phyloP scores from a whole-genome alignment of 1,140 invertebrate genomes.

The Drosophila nigrodunni region DNA sequence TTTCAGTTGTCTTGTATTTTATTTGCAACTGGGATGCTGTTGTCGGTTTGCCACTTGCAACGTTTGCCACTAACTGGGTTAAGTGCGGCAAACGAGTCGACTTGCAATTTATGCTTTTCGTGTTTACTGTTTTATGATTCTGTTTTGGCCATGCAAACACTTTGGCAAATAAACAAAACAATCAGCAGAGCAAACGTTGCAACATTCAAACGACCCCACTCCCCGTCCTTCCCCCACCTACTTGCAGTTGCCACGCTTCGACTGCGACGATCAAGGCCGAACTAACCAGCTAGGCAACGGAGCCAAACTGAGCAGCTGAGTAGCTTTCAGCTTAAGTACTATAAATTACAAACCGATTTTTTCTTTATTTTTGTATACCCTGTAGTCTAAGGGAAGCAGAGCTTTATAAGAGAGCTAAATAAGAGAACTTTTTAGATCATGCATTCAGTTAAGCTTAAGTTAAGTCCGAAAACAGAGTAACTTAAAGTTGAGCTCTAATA shows the following conservation, averaged over 20 bases:
- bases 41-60: conserved; percentile 24
- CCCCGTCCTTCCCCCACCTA: background rate
- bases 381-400: background rate
- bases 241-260: too few relatives aligned
- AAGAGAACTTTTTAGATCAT: too few relatives aligned
- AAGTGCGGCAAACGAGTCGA: conserved; percentile 56
- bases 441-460: too few relatives aligned
- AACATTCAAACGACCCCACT: conserved; percentile 50
- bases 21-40: background rate
- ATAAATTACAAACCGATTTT: conserved; percentile 67
- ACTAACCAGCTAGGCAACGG: background rate
- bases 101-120: conserved; percentile 74
- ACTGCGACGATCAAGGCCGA: background rate
- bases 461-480: too few relatives aligned
- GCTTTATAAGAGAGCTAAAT: background rate
- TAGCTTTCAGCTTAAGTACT: conserved; percentile 43
- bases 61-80: conserved; percentile 58
- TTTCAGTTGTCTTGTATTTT: too few relatives aligned
- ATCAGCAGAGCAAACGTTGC: conserved; percentile 77
- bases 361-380: background rate
- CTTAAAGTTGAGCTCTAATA: too few relatives aligned
- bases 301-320: conserved; percentile 3
- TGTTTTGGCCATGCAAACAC: conserved; percentile 58
- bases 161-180: conserved; percentile 72
- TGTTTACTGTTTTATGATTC: conserved; percentile 79